Evolutionary conservation across 2,797 vertebrate species (phyloP).

Genomic region (Lacerta bilineata): DNA sequence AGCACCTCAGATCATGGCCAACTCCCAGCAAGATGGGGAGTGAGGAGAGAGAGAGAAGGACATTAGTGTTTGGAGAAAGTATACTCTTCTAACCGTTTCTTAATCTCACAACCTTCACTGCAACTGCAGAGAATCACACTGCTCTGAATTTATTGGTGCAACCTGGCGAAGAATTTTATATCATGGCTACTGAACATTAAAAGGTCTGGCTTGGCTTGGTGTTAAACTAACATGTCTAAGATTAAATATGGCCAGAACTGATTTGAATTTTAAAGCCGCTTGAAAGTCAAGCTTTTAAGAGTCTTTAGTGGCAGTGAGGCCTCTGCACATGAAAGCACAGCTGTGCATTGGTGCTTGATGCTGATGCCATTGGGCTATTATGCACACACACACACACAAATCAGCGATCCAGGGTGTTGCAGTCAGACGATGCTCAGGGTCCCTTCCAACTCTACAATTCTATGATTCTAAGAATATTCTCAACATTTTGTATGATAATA

Average conservation of each 20-base stretch:
- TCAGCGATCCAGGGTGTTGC: constrained; percentile 47
- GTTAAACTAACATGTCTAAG: constrained; percentile 83
- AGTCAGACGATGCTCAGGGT: constrained; percentile 32
- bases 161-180: constrained; percentile 79
- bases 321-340: constrained; percentile 71
- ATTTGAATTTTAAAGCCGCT: constrained; percentile 83
- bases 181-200: constrained; percentile 80
- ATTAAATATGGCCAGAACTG: constrained; percentile 82
- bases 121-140: constrained; percentile 68
- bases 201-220: constrained; percentile 81
- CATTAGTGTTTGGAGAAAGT: constrained; percentile 18
- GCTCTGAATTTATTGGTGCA: constrained; percentile 80
- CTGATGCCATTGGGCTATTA: constrained; percentile 34
- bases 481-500: no score
- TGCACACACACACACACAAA: not conserved
- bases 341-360: constrained; percentile 53
- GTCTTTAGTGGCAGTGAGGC: constrained; percentile 76
- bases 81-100: constrained; percentile 58
- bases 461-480: no score
- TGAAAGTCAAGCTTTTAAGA: constrained; percentile 75
- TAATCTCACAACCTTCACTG: constrained; percentile 63
- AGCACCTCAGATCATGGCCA: constrained; percentile 11
- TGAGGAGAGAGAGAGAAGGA: not conserved
- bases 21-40: not conserved
- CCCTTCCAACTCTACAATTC: no score